These are phyloP conservation scores for Petrophora chlorosata DNA, from an alignment of 2,888 invertebrate genomes.

Conservation along the genomic window DNA sequence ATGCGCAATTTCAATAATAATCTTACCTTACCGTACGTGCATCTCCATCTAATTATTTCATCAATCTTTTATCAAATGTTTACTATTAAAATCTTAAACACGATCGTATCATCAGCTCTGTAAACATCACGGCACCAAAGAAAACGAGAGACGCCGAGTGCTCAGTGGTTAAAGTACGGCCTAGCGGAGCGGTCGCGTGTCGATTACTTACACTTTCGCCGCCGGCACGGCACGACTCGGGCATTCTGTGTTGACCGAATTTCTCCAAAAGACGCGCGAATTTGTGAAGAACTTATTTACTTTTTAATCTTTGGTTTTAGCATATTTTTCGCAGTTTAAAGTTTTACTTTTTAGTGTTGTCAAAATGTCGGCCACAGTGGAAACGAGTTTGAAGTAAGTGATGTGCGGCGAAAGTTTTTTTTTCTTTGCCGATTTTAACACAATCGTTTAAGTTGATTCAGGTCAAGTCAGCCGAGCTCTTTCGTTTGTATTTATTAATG, in stretches of 20 bases:
- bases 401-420: slow-evolving; percentile 58
- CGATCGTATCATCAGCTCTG: slow-evolving; percentile 27
- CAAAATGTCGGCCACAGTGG: slow-evolving; percentile 70
- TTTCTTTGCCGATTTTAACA: background rate
- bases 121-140: slow-evolving; percentile 13
- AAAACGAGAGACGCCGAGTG: slow-evolving; percentile 1
- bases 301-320: no score
- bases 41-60: no score
- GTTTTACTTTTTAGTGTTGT: slow-evolving; percentile 19
- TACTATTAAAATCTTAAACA: no score
- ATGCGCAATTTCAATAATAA: no score
- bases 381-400: slow-evolving; percentile 74
- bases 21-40: no score
- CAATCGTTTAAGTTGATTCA: background rate
- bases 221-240: background rate
- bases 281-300: slow-evolving; percentile 16
- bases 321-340: no score
- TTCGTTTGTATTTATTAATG: background rate
- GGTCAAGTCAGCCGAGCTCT: slow-evolving; percentile 3
- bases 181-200: slow-evolving; percentile 30
- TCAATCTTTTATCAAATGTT: no score
- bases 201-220: slow-evolving; percentile 14
- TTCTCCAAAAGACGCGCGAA: slow-evolving; percentile 7
- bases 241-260: slow-evolving; percentile 17
- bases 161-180: slow-evolving; percentile 37